phyloP scores from a whole-genome alignment of 2,888 invertebrate genomes.

The Lasioglossum villosulum region DNA sequence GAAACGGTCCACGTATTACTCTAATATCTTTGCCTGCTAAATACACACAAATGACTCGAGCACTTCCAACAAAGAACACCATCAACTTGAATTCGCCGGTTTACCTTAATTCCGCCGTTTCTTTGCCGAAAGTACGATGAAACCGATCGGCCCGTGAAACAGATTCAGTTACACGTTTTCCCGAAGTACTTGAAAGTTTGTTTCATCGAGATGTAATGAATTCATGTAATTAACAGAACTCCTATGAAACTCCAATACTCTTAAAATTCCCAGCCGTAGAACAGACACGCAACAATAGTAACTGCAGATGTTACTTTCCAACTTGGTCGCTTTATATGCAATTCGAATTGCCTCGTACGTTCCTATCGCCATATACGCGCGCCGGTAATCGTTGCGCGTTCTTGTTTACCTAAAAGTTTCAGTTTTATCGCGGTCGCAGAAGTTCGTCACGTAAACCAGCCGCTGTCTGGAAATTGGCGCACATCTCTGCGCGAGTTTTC shows the following conservation, averaged over 20 bases:
- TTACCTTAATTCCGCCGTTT: neutral
- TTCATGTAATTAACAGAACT: slow-evolving; percentile 8
- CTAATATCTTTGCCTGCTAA: neutral
- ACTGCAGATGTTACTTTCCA: slow-evolving; percentile 28
- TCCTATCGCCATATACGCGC: slow-evolving; percentile 16
- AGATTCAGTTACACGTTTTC: neutral
- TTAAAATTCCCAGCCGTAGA: neutral
- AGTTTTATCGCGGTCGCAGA: slow-evolving; percentile 7
- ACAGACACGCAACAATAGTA: slow-evolving; percentile 30
- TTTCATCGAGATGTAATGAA: neutral
- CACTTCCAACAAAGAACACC: neutral
- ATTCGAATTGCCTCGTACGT: slow-evolving; percentile 21
- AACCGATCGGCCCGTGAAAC: neutral
- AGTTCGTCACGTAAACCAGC: slow-evolving; percentile 31
- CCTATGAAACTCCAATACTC: neutral
- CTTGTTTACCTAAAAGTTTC: slow-evolving; percentile 25
- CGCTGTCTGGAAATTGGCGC: slow-evolving; percentile 15
- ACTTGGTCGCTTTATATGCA: slow-evolving; percentile 25
- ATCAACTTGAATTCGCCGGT: neutral
- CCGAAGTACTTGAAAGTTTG: neutral
- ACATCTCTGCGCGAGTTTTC: slow-evolving; percentile 13
- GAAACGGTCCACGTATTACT: neutral
- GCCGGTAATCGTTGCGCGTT: slow-evolving; percentile 23
- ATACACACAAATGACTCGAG: neutral
- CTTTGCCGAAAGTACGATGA: neutral